These are phyloP conservation scores for Diachasma alloeum DNA, from an alignment of 1,140 invertebrate genomes.

Conservation along the genomic window DNA sequence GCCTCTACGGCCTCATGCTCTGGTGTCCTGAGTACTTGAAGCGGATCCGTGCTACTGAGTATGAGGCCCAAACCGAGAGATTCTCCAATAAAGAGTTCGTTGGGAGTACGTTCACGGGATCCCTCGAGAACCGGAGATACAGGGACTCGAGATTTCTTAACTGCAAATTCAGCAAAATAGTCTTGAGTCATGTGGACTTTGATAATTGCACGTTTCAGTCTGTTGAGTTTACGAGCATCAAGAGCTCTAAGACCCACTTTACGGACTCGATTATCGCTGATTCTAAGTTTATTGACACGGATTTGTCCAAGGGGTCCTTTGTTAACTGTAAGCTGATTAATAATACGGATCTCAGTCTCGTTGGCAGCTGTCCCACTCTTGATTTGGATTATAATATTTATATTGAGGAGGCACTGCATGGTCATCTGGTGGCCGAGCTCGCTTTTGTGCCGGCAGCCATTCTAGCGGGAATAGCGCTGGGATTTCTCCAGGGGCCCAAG, in stretches of 20 bases:
- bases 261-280: conserved; percentile 61
- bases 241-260: conserved; percentile 66
- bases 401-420: conserved; percentile 55
- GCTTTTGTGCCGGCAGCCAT: conserved; percentile 53
- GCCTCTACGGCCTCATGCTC: conserved; percentile 56
- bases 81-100: conserved; percentile 40
- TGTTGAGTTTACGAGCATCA: conserved; percentile 65
- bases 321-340: conserved; percentile 61
- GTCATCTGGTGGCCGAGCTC: conserved; percentile 55
- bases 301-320: conserved; percentile 63
- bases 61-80: conserved; percentile 49
- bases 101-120: conserved; percentile 51
- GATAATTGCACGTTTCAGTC: conserved; percentile 65
- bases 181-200: conserved; percentile 67
- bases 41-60: conserved; percentile 58
- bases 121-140: conserved; percentile 64
- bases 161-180: conserved; percentile 63
- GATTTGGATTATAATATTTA: conserved; percentile 61
- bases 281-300: conserved; percentile 66
- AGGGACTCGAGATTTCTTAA: conserved; percentile 53
- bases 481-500: conserved; percentile 52
- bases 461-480: conserved; percentile 49
- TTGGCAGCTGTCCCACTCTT: conserved; percentile 52
- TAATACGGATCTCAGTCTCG: conserved; percentile 60
- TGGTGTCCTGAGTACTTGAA: conserved; percentile 61